Conservation (phyloP, 2,113 vertebrate species). For the Talpa occidentalis region DNA sequence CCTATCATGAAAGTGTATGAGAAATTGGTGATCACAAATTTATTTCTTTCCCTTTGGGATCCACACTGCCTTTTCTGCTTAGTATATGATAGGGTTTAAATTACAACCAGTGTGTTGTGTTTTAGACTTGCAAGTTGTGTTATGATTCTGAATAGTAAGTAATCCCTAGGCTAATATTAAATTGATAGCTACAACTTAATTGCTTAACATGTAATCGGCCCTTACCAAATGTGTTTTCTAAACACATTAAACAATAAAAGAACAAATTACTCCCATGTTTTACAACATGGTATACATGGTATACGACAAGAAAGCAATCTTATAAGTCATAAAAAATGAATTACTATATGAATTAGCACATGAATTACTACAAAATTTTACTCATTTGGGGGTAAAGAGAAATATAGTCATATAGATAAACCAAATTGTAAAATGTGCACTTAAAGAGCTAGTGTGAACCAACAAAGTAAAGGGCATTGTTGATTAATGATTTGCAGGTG, state of each 20-base stretch:
- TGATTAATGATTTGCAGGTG: neutral
- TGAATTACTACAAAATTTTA: neutral
- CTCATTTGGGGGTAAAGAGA: neutral
- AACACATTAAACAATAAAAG: conserved; percentile 21
- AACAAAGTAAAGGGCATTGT: neutral
- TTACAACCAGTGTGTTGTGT: conserved; percentile 79
- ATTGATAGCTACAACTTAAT: conserved; percentile 72
- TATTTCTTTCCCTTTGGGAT: conserved; percentile 81
- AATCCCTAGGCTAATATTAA: conserved; percentile 78
- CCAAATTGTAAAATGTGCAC: neutral
- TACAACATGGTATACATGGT: too few relatives aligned
- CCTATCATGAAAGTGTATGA: conserved; percentile 72
- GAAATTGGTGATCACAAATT: conserved; percentile 79
- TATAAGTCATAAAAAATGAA: neutral
- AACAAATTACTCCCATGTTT: neutral
- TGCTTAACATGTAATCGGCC: conserved; percentile 64
- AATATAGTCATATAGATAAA: neutral
- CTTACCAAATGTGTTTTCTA: conserved; percentile 60
- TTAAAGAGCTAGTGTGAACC: neutral
- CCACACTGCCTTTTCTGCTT: conserved; percentile 78
- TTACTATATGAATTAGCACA: neutral
- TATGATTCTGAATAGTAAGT: conserved; percentile 81
- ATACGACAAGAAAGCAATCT: neutral
- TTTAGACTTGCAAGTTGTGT: conserved; percentile 76
- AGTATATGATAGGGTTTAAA: conserved; percentile 81